phyloP scores from a whole-genome alignment of 1,140 invertebrate genomes.

The Dicyema japonicum region DNA sequence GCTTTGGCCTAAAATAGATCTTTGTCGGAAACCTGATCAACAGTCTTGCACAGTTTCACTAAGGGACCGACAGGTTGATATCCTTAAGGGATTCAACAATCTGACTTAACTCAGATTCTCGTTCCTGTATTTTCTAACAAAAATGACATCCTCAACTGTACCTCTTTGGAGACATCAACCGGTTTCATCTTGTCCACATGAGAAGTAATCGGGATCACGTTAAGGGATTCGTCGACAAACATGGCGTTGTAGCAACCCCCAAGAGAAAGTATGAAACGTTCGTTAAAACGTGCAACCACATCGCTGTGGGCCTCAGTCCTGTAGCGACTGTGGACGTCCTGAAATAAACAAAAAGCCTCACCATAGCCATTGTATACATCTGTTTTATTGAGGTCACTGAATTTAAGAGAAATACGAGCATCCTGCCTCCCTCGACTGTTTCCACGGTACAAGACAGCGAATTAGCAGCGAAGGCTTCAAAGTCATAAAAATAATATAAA shows the following conservation, averaged over 20 bases:
- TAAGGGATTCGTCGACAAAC: conserved; percentile 58
- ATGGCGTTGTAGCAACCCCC: conserved; percentile 51
- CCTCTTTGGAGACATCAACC: too few species aligned
- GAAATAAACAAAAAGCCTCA: conserved; percentile 7
- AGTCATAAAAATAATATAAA: conserved; percentile 34
- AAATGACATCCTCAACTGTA: too few species aligned
- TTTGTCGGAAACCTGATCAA: conserved; percentile 36
- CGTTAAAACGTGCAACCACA: conserved; percentile 70
- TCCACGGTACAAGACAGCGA: conserved; percentile 76
- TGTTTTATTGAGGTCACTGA: conserved; percentile 57
- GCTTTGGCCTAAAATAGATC: conserved; percentile 34
- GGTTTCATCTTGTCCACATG: too few species aligned
- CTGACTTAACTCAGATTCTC: too few species aligned
- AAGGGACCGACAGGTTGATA: conserved; percentile 52
- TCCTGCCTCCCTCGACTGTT: conserved; percentile 82
- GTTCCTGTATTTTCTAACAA: too few species aligned
- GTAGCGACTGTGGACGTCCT: conserved; percentile 70
- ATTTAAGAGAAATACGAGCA: conserved; percentile 50
- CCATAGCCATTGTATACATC: conserved; percentile 74
- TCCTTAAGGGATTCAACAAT: conserved; percentile 43
- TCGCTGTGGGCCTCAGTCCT: conserved; percentile 70
- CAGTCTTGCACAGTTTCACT: conserved; percentile 57
- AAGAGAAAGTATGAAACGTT: conserved; percentile 62
- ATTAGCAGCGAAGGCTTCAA: conserved; percentile 94
- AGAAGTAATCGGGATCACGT: too few species aligned